These are phyloP conservation scores for Nothobranchius kuhntae DNA, from an alignment of 2,113 vertebrate genomes.

Conservation along the genomic window DNA sequence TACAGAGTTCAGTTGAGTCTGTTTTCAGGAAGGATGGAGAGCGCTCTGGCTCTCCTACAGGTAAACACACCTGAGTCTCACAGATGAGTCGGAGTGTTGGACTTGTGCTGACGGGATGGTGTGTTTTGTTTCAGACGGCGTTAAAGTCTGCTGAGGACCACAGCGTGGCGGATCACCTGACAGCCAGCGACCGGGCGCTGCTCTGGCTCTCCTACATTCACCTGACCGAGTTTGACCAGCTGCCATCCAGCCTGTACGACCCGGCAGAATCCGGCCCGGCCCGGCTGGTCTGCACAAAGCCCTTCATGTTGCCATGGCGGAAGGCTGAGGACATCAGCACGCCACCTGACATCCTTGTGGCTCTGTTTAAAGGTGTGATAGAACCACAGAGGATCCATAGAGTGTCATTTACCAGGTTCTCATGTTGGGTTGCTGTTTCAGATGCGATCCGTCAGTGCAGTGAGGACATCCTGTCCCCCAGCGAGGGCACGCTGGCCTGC, in stretches of 20 bases:
- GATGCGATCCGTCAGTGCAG: conserved; percentile 86
- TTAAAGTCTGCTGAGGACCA: conserved; percentile 77
- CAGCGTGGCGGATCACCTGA: conserved; percentile 47
- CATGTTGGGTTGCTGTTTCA: conserved; percentile 40
- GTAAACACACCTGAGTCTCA: conserved; percentile 59
- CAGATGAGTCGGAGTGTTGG: too few species aligned
- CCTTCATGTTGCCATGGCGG: conserved; percentile 90
- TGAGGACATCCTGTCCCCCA: conserved; percentile 75
- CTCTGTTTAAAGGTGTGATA: conserved; percentile 86
- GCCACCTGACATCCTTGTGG: conserved; percentile 80
- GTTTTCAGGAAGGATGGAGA: conserved; percentile 87
- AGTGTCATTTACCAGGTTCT: not conserved
- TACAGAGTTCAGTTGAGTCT: conserved; percentile 89
- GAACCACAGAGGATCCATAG: not conserved
- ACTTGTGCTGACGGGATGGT: not conserved
- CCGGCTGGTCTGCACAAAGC: conserved; percentile 84
- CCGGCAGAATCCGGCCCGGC: conserved; percentile 85
- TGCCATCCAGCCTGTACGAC: conserved; percentile 87
- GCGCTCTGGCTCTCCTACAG: conserved; percentile 87
- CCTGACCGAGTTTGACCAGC: conserved; percentile 86
- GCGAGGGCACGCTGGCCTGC: conserved; percentile 80
- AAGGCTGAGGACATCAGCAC: conserved; percentile 81
- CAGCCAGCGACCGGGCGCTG: conserved; percentile 81
- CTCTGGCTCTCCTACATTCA: conserved; percentile 94
- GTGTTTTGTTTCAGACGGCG: conserved; percentile 76